Evolutionary conservation across 2,888 invertebrate species (phyloP).

Genomic region (Chloroclystis v-ata): DNA sequence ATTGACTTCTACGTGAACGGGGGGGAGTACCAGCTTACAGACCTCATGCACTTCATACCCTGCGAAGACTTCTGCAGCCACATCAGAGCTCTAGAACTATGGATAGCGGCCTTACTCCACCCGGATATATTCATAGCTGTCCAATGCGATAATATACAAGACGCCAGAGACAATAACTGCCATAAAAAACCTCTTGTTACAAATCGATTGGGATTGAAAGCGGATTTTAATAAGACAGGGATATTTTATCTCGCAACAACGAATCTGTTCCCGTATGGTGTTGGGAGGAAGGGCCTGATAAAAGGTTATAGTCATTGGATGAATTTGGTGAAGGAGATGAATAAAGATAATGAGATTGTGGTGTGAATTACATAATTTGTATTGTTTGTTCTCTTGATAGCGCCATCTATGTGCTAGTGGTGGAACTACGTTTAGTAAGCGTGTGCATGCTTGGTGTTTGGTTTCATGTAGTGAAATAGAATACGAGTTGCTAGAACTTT

Average conservation of each 20-base stretch:
- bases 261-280: not conserved
- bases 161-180: not conserved
- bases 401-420: not conserved
- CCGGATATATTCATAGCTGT: not conserved
- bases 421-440: not conserved
- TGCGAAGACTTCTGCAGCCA: not conserved
- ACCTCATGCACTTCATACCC: not conserved
- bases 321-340: not conserved
- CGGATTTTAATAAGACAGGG: conserved; percentile 1
- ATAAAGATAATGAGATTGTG: not conserved
- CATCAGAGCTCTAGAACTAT: not conserved
- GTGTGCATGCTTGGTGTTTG: too few relatives aligned
- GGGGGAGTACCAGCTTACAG: not conserved
- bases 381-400: not conserved
- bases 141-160: not conserved
- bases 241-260: not conserved
- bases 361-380: not conserved
- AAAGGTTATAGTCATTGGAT: not conserved
- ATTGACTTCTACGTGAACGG: not conserved
- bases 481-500: not conserved
- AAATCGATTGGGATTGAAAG: not conserved
- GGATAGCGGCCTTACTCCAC: not conserved
- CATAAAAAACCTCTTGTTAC: not conserved
- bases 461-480: too few relatives aligned
- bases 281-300: not conserved